phyloP scores from a whole-genome alignment of 2,113 vertebrate genomes.

The Poecile atricapillus region DNA sequence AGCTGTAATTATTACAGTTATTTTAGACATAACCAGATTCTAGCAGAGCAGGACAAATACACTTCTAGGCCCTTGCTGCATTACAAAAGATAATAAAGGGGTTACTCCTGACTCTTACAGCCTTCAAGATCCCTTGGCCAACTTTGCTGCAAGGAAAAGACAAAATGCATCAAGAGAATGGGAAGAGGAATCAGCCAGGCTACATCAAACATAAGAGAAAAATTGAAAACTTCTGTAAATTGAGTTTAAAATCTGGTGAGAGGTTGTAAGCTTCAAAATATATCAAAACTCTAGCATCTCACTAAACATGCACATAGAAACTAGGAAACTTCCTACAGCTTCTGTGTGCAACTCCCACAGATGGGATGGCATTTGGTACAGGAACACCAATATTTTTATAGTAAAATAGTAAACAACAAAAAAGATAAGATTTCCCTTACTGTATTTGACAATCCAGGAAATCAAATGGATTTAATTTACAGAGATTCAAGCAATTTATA shows the following conservation, averaged over 20 bases:
- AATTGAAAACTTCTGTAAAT: neutral
- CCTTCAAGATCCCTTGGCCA: neutral
- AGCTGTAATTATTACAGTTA: neutral
- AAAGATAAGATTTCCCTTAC: neutral
- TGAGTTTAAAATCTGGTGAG: neutral
- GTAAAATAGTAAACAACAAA: neutral
- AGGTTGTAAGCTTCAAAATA: neutral
- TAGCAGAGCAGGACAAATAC: neutral
- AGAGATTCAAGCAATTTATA: neutral
- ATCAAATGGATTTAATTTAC: neutral
- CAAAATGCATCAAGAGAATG: neutral
- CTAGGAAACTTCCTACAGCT: neutral
- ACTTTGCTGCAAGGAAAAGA: neutral
- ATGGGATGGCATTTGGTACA: neutral
- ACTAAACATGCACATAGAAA: neutral
- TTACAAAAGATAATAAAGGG: neutral
- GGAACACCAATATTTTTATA: neutral
- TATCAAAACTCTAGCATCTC: neutral
- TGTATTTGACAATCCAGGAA: neutral
- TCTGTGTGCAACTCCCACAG: neutral
- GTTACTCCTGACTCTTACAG: neutral
- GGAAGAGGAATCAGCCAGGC: neutral
- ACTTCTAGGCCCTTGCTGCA: neutral
- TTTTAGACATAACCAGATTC: neutral
- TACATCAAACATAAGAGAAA: neutral